Evolutionary conservation across 1,140 invertebrate species (phyloP).

Genomic region (Cataglyphis hispanica): DNA sequence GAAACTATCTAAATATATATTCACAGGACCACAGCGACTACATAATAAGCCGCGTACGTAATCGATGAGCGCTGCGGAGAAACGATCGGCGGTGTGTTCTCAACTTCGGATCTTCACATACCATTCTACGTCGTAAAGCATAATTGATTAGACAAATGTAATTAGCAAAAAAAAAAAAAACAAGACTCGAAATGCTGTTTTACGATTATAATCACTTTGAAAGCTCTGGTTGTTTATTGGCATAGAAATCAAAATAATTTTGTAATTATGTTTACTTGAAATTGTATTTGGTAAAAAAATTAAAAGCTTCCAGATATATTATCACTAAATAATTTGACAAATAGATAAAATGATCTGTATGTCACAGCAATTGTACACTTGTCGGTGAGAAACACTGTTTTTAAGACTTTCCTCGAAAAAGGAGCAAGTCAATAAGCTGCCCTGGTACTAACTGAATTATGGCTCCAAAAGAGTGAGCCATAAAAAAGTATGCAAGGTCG

Average conservation of each 20-base stretch:
- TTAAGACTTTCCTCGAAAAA: constrained; percentile 67
- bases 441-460: constrained; percentile 76
- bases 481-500: constrained; percentile 78
- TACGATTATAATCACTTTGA: neutral
- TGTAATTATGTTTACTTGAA: neutral
- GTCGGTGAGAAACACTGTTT: constrained; percentile 73
- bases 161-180: constrained; percentile 23
- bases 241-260: constrained; percentile 1
- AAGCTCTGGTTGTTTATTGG: neutral
- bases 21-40: constrained; percentile 50
- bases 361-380: neutral
- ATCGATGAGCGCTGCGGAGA: constrained; percentile 70
- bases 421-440: constrained; percentile 46
- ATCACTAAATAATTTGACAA: neutral
- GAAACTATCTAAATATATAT: constrained; percentile 74
- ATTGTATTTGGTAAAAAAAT: neutral
- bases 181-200: neutral
- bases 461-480: constrained; percentile 71
- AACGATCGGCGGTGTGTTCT: constrained; percentile 62
- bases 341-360: neutral
- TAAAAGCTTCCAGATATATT: neutral
- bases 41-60: constrained; percentile 73
- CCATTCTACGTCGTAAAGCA: neutral
- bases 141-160: constrained; percentile 36
- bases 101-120: constrained; percentile 10